Evolutionary conservation across 1,140 invertebrate species (phyloP), one percentile per base, ranked within the genome.

Genomic region (Periplaneta americana): DNA sequence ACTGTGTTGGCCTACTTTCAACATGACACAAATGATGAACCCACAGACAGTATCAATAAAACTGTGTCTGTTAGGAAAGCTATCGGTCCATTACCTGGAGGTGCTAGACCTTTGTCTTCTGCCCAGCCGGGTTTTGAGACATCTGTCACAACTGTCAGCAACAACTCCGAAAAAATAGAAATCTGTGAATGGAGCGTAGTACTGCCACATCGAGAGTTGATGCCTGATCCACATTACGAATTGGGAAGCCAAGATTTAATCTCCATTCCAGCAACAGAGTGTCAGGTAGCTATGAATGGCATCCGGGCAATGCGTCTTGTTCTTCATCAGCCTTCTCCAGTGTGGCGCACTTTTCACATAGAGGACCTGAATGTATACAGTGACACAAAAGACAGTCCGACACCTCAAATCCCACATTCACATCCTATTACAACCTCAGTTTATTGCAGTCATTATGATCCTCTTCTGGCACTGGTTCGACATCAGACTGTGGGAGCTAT

Each of bases 291-390:
- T n/a, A n/a, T n/a, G n/a, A n/a, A n/a, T n/a, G n/a, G n/a, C n/a
- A n/a, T n/a, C n/a, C n/a, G n/a, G n/a, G n/a, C n/a, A n/a, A n/a
- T n/a, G n/a, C 83, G 90, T 33, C 83, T 91, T 18, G 88, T 91
- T 74, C 85, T 91, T 33, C 87, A 88, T 74, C 91, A 91, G 82
- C 91, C 91, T 1, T 91, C 91, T 8, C 88, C 89, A 17, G 87
- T 89, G 1, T 91, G 90, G 90, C 88, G 88, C 80, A 89, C 89
- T 57, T 91, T 91, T 84, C 87, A 87, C 66, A 84, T 91, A 31
- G 90, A 91, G 82, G 89, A 91, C 74, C 81, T 91, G 2, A 88
- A 88, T 57, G 84, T 91, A 2, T 91, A 85, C 39, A 78, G 36
- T 75, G 83, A 84, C 78, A n/a, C 83, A 34, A 83, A 83, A 37